phyloP scores from a whole-genome alignment of 2,888 invertebrate species.

The Drosophila acutilabella region DNA sequence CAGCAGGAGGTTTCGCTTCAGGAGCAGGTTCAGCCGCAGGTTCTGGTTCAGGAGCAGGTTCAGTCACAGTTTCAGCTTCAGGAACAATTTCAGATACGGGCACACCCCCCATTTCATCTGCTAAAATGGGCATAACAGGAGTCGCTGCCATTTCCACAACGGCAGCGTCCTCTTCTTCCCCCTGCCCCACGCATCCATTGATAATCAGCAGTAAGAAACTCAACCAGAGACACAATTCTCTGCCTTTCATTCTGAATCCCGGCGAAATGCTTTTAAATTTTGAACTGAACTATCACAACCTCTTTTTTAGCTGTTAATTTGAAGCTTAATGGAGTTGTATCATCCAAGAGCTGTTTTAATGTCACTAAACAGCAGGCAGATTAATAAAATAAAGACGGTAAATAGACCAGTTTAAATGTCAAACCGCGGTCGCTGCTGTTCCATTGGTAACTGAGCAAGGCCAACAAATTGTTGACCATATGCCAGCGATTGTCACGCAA shows the following conservation, averaged over 20 bases:
- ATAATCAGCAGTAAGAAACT: conserved; percentile 33
- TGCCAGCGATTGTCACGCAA: conserved; percentile 75
- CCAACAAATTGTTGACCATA: conserved; percentile 47
- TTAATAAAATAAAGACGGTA: conserved; percentile 2
- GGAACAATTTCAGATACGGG: not conserved
- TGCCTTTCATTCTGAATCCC: conserved; percentile 37
- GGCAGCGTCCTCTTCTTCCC: not conserved
- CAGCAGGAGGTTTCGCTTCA: too few species aligned
- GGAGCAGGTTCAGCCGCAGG: not conserved
- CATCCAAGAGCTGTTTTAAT: conserved; percentile 54
- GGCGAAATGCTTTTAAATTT: not conserved
- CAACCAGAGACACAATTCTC: conserved; percentile 37
- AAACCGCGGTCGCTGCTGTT: conserved; percentile 25
- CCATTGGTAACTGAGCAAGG: conserved; percentile 51
- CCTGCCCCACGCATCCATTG: conserved; percentile 30
- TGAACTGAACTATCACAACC: conserved; percentile 1
- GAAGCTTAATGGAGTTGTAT: conserved; percentile 6
- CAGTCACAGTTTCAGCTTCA: not conserved
- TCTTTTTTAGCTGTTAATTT: not conserved
- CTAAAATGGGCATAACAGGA: not conserved
- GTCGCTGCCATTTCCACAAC: not conserved
- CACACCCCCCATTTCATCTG: not conserved
- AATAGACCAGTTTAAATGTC: conserved; percentile 5
- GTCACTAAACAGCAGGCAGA: conserved; percentile 8
- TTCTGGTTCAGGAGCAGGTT: not conserved